Conservation (phyloP, 2,888 invertebrate species). For the Bugula neritina region DNA sequence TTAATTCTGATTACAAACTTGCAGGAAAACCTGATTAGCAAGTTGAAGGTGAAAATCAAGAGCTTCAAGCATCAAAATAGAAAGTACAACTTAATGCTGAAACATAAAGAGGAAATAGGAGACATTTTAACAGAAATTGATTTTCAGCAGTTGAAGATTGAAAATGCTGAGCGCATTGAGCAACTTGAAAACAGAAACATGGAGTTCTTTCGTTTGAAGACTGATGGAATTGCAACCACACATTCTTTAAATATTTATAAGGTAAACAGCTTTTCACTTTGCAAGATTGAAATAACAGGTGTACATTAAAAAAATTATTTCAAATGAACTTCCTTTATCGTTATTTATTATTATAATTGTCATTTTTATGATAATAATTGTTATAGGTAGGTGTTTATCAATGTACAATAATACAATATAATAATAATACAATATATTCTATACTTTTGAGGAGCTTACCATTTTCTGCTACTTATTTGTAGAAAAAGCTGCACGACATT, state of each 20-base stretch:
- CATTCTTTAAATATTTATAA: slow-evolving; percentile 3
- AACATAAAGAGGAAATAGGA: slow-evolving; percentile 18
- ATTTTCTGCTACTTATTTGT: neutral
- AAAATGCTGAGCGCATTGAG: slow-evolving; percentile 2
- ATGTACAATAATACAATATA: too few relatives aligned
- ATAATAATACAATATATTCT: too few relatives aligned
- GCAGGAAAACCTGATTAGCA: neutral
- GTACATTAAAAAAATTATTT: too few relatives aligned
- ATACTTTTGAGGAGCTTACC: too few relatives aligned
- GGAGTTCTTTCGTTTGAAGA: slow-evolving; percentile 22
- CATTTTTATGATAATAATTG: too few relatives aligned
- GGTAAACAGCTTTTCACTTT: too few relatives aligned
- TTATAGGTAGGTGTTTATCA: too few relatives aligned
- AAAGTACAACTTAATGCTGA: neutral
- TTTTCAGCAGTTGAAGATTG: slow-evolving; percentile 22
- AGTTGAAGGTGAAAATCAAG: neutral
- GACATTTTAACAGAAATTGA: slow-evolving; percentile 21
- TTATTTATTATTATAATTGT: too few relatives aligned
- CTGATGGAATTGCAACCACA: neutral
- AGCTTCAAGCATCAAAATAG: neutral
- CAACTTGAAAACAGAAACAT: neutral
- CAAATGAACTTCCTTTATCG: too few relatives aligned
- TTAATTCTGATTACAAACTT: too few relatives aligned
- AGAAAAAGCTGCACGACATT: neutral
- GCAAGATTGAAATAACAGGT: too few relatives aligned